A percentile compares a stretch with the other conserved stretches of the same genome.
phyloP scores from a whole-genome alignment of 2,797 vertebrate genomes.

The Alca torda region DNA sequence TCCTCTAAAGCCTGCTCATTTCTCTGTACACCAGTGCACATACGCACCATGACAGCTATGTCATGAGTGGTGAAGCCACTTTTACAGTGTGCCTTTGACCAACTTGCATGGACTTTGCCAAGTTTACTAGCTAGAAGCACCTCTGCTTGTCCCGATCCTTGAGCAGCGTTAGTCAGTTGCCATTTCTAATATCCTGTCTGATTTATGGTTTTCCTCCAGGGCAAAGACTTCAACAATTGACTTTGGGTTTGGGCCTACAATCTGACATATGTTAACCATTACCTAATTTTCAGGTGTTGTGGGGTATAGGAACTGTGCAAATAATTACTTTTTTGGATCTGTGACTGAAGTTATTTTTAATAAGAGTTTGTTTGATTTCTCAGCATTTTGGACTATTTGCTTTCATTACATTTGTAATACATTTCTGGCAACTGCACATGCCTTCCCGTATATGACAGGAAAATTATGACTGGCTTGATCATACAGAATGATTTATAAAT shows the following conservation, averaged over 20 bases:
- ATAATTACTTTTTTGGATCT: conserved; percentile 46
- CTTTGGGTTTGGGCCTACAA: conserved; percentile 28
- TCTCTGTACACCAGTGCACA: background rate
- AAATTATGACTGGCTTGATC: conserved; percentile 26
- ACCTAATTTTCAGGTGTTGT: conserved; percentile 63
- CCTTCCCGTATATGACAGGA: conserved; percentile 4
- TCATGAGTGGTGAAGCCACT: background rate
- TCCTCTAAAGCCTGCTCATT: background rate
- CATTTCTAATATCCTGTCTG: conserved; percentile 53
- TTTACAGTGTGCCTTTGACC: background rate
- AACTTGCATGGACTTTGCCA: background rate
- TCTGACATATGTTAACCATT: conserved; percentile 55
- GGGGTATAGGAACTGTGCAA: conserved; percentile 19
- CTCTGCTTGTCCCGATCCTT: background rate
- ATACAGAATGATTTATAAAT: conserved; percentile 34
- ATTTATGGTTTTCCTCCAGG: conserved; percentile 58
- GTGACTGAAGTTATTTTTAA: conserved; percentile 17
- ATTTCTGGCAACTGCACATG: conserved; percentile 2
- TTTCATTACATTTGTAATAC: conserved; percentile 44
- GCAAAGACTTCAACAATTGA: conserved; percentile 48
- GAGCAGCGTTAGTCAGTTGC: background rate
- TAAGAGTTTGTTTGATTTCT: conserved; percentile 46
- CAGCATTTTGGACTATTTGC: conserved; percentile 9
- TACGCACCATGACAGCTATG: rapidly evolving
- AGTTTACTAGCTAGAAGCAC: background rate